Conservation (phyloP, 1,140 invertebrate genomes). For the Aleiodes sp. region DNA sequence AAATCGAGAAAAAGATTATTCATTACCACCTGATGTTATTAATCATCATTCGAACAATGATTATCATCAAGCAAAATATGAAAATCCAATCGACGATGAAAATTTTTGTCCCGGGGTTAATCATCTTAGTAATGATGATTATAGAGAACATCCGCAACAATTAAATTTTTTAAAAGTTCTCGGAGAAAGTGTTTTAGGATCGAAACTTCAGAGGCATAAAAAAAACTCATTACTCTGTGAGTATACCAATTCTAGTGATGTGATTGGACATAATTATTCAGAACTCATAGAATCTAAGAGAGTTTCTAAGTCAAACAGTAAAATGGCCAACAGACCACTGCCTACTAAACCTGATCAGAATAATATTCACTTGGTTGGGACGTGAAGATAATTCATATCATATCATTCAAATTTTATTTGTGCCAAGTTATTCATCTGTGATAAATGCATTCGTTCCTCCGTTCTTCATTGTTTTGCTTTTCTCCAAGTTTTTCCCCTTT, state of each 20-base stretch:
- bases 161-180: constrained; percentile 60
- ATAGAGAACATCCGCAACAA: constrained; percentile 38
- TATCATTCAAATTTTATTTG: background rate
- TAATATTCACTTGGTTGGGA: background rate
- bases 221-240: constrained; percentile 70
- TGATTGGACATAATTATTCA: constrained; percentile 76
- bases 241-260: constrained; percentile 78
- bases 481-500: too few relatives aligned
- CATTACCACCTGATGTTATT: constrained; percentile 55
- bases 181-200: constrained; percentile 57
- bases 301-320: background rate
- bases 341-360: constrained; percentile 8
- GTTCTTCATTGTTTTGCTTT: too few relatives aligned
- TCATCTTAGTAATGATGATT: background rate
- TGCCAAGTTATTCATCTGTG: constrained; percentile 16
- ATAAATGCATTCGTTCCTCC: background rate
- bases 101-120: constrained; percentile 24
- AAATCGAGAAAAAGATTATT: constrained; percentile 47
- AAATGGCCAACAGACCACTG: constrained; percentile 9
- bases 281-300: constrained; percentile 69
- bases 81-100: constrained; percentile 19
- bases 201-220: constrained; percentile 54
- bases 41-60: constrained; percentile 46
- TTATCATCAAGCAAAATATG: constrained; percentile 28
- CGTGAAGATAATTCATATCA: background rate